Evolutionary conservation across 2,888 invertebrate species (phyloP), one percentile per base, ranked within the genome.

Genomic region (Tiliacea aurago): DNA sequence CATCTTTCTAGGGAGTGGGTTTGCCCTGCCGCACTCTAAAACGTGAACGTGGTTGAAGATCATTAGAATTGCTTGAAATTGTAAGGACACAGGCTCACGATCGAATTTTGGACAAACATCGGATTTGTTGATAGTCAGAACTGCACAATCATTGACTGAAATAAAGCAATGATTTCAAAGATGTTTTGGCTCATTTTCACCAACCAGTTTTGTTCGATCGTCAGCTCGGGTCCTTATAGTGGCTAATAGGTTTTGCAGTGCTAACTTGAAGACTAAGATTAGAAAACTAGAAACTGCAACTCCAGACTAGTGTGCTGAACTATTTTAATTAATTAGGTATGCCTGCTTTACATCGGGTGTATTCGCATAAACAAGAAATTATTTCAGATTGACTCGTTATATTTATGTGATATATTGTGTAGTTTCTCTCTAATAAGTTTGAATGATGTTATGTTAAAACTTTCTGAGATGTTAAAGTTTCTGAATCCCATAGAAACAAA

Each of bases 1-100:
- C 89, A 96, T 90, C 92, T 95, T 96, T 93, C 95, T 95, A 92
- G 95, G 95, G 86, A 95, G 93, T 89, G 93, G 94, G 91, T 96
- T 96, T 92, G 95, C 95, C 92, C 95, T 94, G 92, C 96, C 96
- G 93, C 96, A 96, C 88, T 94, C 96, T 96, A 96, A 91, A 96
- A 95, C 78, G 91, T 84, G 81, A 84, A 87, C 61, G 83, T 87
- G 81, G 77, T 78, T 78, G 65, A 78, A 69, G 71, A 76, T 61
- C 63, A 83, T 87, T 81, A 87, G 79, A 81, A 69, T 76, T 76
- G 78, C 62, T 67, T 69, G 28, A 66, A 73, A 68, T 63, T 73
- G 20, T 28, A 18, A 56, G 33, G 51, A 51, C 43, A 63, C n/a
- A 45, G 15, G 63, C 71, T 66, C 4, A 75, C 68, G 71, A 67